Evolutionary conservation across 35 echinoderm and acorn worm species (phyloP).

Genomic region (Stichopus chloronotus): DNA sequence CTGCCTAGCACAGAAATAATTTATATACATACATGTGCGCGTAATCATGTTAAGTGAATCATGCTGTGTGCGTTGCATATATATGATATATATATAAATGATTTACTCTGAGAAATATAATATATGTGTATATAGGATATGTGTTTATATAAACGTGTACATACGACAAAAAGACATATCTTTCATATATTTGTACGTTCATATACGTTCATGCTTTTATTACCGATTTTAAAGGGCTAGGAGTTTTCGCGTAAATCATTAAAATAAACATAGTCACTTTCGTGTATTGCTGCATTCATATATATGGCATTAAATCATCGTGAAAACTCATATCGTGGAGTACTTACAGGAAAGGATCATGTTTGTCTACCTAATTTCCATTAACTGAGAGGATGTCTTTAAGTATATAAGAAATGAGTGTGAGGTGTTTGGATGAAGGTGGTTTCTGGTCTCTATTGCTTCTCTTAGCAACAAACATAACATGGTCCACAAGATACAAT

Average conservation of each 20-base stretch:
- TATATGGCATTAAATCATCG: conserved; percentile 25
- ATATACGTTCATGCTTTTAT: conserved; percentile 57
- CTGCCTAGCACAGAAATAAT: conserved; percentile 40
- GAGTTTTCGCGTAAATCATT: conserved; percentile 45
- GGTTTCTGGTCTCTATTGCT: no score
- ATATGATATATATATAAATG: conserved; percentile 59
- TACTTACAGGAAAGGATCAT: conserved; percentile 25
- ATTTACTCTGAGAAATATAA: conserved; percentile 59
- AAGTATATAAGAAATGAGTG: no score
- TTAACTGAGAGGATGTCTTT: background rate
- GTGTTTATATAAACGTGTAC: conserved; percentile 65
- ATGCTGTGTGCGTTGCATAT: conserved; percentile 48
- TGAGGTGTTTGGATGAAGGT: background rate
- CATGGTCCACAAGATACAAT: no score
- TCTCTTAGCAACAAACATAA: no score
- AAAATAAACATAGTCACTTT: conserved; percentile 56
- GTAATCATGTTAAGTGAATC: conserved; percentile 59
- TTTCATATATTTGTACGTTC: conserved; percentile 58
- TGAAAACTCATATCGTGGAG: conserved; percentile 28
- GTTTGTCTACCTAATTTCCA: conserved; percentile 1
- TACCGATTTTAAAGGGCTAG: conserved; percentile 47
- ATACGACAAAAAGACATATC: conserved; percentile 61
- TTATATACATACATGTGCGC: conserved; percentile 53
- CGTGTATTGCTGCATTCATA: background rate
- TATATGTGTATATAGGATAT: conserved; percentile 67